Evolutionary conservation across 2,888 invertebrate genomes (phyloP).

Genomic region (Conomelus anceps): DNA sequence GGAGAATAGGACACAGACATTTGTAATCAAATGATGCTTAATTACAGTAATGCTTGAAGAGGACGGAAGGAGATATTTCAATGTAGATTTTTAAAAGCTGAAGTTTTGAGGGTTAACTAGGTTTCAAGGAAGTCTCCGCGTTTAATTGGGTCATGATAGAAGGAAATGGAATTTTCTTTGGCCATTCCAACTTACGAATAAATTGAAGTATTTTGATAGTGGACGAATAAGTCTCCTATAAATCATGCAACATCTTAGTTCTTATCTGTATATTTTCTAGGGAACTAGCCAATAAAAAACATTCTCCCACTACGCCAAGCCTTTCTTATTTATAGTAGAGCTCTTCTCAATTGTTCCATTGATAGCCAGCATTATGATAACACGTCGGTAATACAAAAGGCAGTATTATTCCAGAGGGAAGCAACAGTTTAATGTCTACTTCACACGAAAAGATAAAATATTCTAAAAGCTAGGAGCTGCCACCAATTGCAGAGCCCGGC

Average conservation of each 20-base stretch:
- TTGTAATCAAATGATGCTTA: too few relatives aligned
- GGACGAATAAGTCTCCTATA: neutral
- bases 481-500: neutral
- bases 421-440: neutral
- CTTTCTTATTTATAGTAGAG: too few relatives aligned
- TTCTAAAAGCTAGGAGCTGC: neutral
- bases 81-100: too few relatives aligned
- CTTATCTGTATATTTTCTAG: neutral
- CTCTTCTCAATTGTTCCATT: neutral
- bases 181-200: neutral
- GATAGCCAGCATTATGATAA: neutral
- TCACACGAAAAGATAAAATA: neutral
- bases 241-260: neutral
- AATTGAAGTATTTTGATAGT: neutral
- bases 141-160: neutral
- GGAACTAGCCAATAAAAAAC: neutral
- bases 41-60: too few relatives aligned
- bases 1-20: too few relatives aligned
- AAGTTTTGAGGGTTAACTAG: neutral
- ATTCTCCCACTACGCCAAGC: too few relatives aligned
- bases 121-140: neutral
- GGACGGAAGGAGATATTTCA: too few relatives aligned
- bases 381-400: neutral
- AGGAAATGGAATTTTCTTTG: neutral
- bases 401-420: neutral